Percentiles rank a stretch among this genome's conserved stretches.
Evolutionary conservation across 2,113 vertebrate species (phyloP).

Genomic region (Atrichornis clamosus): DNA sequence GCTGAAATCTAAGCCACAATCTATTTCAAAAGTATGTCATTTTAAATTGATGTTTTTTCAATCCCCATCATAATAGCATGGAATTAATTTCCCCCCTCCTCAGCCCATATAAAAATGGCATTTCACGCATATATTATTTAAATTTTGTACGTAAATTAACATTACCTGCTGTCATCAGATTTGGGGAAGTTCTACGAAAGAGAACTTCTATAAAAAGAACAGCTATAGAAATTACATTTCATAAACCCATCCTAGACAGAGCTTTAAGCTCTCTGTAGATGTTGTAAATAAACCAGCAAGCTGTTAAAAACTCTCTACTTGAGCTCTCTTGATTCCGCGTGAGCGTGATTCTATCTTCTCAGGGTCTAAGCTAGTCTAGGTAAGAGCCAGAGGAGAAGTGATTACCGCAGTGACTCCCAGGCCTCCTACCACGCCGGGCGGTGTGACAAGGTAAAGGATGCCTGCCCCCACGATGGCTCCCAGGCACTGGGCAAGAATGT

Average conservation of each 20-base stretch:
- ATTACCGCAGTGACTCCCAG: slow-evolving; percentile 89
- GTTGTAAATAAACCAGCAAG: not conserved
- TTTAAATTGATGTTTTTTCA: slow-evolving; percentile 57
- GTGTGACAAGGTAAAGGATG: slow-evolving; percentile 89
- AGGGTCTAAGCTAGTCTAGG: not conserved
- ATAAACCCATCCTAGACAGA: not conserved
- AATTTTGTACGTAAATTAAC: slow-evolving; percentile 21
- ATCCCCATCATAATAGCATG: not conserved
- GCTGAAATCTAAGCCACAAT: slow-evolving; percentile 49
- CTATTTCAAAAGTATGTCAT: slow-evolving; percentile 49
- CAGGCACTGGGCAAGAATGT: slow-evolving; percentile 89
- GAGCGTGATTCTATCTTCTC: not conserved
- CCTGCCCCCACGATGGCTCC: slow-evolving; percentile 87
- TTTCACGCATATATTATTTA: slow-evolving; percentile 5
- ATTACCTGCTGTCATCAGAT: slow-evolving; percentile 39
- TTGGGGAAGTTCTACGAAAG: slow-evolving; percentile 33
- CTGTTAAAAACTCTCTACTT: not conserved
- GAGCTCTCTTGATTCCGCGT: not conserved
- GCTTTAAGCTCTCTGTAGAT: not conserved
- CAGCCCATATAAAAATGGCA: not conserved
- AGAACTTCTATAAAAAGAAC: not conserved
- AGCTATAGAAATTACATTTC: not conserved
- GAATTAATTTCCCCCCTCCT: slow-evolving; percentile 27
- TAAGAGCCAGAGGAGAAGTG: not conserved
- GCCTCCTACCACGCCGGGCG: slow-evolving; percentile 76